These are phyloP conservation scores for Thermophis baileyi DNA, from an alignment of 2,113 vertebrate species.

Conservation along the genomic window DNA sequence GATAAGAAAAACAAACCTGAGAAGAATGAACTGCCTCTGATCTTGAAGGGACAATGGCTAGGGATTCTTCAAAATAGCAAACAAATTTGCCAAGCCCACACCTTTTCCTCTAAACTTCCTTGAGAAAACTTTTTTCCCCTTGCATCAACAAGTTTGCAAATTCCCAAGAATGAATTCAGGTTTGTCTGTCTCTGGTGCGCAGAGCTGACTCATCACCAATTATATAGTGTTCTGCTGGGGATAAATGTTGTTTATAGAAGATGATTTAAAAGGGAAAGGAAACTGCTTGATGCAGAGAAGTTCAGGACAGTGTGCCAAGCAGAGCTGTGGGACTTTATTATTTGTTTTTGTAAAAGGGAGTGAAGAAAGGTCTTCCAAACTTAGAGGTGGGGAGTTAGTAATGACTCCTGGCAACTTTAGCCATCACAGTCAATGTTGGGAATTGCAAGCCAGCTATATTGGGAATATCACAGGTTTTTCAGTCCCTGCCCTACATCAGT, in stretches of 20 bases:
- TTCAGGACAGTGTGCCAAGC: neutral
- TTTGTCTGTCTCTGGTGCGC: conserved; percentile 14
- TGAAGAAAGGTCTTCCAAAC: neutral
- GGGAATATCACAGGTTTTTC: neutral
- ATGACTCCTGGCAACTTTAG: neutral
- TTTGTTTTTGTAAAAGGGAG: neutral
- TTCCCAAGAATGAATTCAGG: conserved; percentile 14
- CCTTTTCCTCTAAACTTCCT: conserved; percentile 4
- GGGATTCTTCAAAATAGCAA: neutral
- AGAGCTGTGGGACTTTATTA: neutral
- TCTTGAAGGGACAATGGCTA: neutral
- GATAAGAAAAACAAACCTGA: neutral
- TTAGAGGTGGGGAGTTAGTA: neutral
- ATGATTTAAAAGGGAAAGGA: neutral
- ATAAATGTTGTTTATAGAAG: conserved; percentile 35
- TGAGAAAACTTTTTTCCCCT: conserved; percentile 4
- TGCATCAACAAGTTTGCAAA: conserved; percentile 30
- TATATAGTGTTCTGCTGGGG: neutral
- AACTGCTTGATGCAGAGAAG: conserved; percentile 8
- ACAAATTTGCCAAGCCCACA: rapidly evolving
- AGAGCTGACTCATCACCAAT: conserved; percentile 23
- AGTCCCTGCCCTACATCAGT: neutral
- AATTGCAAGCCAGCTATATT: neutral
- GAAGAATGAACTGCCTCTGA: neutral
- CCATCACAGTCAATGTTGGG: neutral